Conservation (phyloP, 2,797 vertebrate species). For the Sylvia borin region DNA sequence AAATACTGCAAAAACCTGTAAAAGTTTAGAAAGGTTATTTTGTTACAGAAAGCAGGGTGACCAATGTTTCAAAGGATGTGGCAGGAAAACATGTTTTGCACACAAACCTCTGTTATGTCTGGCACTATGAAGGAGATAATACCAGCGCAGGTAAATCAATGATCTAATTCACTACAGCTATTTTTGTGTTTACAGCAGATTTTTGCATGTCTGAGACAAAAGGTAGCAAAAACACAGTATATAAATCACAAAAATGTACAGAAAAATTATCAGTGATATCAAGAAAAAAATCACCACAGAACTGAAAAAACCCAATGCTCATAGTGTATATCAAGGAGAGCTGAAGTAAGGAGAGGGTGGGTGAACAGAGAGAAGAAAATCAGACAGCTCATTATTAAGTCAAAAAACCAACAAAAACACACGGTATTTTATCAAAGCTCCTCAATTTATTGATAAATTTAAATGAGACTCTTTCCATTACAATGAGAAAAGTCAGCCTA, state of each 20-base stretch:
- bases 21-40: neutral
- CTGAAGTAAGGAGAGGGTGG: neutral
- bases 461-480: conserved; percentile 57
- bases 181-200: neutral
- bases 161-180: neutral
- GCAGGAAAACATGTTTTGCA: neutral
- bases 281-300: neutral
- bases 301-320: neutral
- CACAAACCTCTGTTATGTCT: neutral
- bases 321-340: neutral
- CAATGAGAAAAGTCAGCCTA: conserved; percentile 15
- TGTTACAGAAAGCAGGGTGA: neutral
- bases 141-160: neutral
- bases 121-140: neutral
- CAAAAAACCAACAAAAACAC: conserved; percentile 67
- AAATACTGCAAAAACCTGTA: neutral
- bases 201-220: neutral
- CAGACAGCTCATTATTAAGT: conserved; percentile 63
- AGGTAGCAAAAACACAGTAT: neutral
- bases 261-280: neutral
- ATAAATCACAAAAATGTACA: neutral
- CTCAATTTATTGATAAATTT: conserved; percentile 68
- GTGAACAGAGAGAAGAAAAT: neutral
- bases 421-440: conserved; percentile 61
- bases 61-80: neutral